Evolutionary conservation across 2,797 vertebrate species (phyloP), one percentile per base, ranked within the genome.

Genomic region (Rhabdomys pumilio): DNA sequence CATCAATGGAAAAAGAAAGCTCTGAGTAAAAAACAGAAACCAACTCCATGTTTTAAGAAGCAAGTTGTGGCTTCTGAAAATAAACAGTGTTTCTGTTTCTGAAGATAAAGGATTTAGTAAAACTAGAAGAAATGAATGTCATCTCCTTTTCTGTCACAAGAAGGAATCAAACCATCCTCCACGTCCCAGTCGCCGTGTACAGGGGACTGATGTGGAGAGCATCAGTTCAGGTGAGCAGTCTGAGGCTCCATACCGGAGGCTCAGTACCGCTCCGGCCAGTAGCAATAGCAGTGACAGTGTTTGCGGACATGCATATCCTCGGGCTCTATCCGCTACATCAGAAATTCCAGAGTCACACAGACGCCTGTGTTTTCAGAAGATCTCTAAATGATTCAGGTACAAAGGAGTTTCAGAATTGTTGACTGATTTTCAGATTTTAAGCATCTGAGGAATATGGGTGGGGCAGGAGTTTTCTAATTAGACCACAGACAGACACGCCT

Each of bases 381-480:
- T 24, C 38, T 55, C 20, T 7, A 67, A 59, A 84, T 83, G 93
- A 94, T 80, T 85, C n/a, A 13, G 26, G 93, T 15, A 79, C 4
- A 13, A 7, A 22, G 63, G 82, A 77, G 44, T 63, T 57, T 61
- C 76, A 47, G 67, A 61, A 53, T n/a, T 47, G 19, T 5, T 89
- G 69, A 29, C 24, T 94, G 69, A 55, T 73, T 79, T 89, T 82
- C 19, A 92, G 75, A 93, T 84, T 91, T 96, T 93, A 96, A 97
- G 86, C 80, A 89, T 41, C 90, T 96, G 93, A 97, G 84, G 94
- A 97, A 97, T 61, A 97, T n/a, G 44, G 55, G 72, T 89, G 53
- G 94, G 97, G 83, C 93, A 97, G 69, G 8, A 0, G 96, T 94
- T 97, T 96, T 57, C 88, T 93, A 97, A 84, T 94, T 94, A 98